These are phyloP conservation scores for Acanthurus tractus DNA, from an alignment of 2,797 vertebrate genomes.

Conservation along the genomic window DNA sequence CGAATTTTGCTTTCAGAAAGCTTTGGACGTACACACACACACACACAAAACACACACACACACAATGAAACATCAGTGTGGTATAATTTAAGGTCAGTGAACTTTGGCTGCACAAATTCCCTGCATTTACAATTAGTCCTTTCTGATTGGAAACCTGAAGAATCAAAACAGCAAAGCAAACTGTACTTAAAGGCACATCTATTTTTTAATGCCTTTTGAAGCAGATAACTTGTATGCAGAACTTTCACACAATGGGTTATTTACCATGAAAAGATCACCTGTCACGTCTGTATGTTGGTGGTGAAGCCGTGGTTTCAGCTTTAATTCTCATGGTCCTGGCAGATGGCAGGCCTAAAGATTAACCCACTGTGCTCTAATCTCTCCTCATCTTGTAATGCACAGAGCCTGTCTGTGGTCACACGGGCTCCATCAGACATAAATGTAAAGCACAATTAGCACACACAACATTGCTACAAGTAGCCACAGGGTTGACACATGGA, in stretches of 20 bases:
- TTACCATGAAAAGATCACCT: slow-evolving; percentile 57
- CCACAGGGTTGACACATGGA: neutral
- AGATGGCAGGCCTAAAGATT: slow-evolving; percentile 89
- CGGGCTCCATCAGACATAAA: slow-evolving; percentile 50
- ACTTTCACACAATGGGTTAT: neutral
- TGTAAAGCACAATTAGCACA: slow-evolving; percentile 61
- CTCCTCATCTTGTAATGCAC: slow-evolving; percentile 85
- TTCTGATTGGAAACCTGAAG: neutral
- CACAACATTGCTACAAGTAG: slow-evolving; percentile 3
- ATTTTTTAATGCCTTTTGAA: neutral
- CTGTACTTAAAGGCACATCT: neutral
- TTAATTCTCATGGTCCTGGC: slow-evolving; percentile 81
- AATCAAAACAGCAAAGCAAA: neutral
- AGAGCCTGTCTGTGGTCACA: slow-evolving; percentile 73
- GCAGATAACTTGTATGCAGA: neutral
- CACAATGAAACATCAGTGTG: neutral
- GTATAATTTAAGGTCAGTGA: slow-evolving; percentile 23
- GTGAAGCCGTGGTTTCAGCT: slow-evolving; percentile 75
- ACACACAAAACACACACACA: neutral
- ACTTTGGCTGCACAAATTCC: slow-evolving; percentile 6
- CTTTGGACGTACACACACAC: neutral
- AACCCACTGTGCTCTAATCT: slow-evolving; percentile 87
- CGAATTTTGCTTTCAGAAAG: slow-evolving; percentile 11
- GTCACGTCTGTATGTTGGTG: slow-evolving; percentile 64
- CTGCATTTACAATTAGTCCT: neutral